Base-by-base conservation (phyloP, 2,113 vertebrate genomes). In the Oophaga pumilio region DNA sequence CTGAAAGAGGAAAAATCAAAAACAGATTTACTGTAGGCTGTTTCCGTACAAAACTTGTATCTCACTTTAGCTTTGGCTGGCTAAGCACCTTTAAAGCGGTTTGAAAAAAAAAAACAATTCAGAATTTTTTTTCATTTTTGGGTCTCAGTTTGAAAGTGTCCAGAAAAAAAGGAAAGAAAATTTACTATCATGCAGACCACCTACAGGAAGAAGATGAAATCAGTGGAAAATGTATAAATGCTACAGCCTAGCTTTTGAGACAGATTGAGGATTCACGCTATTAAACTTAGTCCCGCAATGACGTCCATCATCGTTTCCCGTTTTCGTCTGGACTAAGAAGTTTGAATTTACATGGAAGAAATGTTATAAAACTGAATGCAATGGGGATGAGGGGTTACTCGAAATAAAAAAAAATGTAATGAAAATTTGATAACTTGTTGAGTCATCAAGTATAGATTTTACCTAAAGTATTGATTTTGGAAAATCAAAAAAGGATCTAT, bases 1-100 rank as follows among this genome's bases (percentile, higher is more conserved):
- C 79, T 83, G 86, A 56, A 88, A 74, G 86, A 76, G 17, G 80
- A 74, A 88, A 43, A 88, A 88, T 88, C 68, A 76, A n/a, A 82
- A 82, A 74, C 86, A 88, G 56, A 82, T 83, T 83, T 66, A 69
- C 43, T 68, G 49, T 88, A 60, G 53, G 66, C 68, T 62, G 86
- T 87, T 87, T 87, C 86, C 66, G 20, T 49, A 64, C 85, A n/a
- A 80, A 66, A 82, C 28, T 71, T 81, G 78, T 82, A 87, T 82
- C 79, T 87, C 33, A 49, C 68, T 87, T 73, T 82, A 50, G 68
- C 22, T 60, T 82, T 87, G 52, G 69, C 52, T 87, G 78, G 50
- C 33, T 20, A 74, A 57, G 77, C 64, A 81, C 28, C 77, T 78
- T 64, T 64, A 78, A 50, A 85, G 73, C 9, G 60, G 57, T 77